These are phyloP conservation scores for Asbolus verrucosus DNA, from an alignment of 1,140 invertebrate genomes.

Conservation along the genomic window DNA sequence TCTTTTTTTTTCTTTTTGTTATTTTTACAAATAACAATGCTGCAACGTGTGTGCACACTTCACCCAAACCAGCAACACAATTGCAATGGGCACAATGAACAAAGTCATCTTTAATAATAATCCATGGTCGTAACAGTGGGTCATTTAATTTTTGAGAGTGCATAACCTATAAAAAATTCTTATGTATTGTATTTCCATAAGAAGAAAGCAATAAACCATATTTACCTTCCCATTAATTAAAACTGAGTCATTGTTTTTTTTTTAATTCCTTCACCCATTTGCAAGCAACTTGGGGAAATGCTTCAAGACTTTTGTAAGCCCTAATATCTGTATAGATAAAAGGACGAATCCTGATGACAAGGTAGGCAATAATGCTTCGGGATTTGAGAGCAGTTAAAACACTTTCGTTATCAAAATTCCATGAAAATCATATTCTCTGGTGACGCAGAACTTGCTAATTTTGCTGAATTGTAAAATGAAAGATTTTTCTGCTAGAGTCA, in stretches of 20 bases:
- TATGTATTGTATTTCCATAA: not conserved
- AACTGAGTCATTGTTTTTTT: not conserved
- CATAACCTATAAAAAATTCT: not conserved
- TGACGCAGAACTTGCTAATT: no score
- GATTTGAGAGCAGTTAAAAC: no score
- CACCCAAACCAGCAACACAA: slow-evolving; percentile 31
- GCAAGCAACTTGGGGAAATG: no score
- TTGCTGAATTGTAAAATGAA: no score
- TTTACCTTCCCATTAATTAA: not conserved
- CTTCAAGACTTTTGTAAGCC: no score
- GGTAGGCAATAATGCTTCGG: no score
- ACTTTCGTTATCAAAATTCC: no score
- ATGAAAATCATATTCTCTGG: no score
- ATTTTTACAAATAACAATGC: not conserved
- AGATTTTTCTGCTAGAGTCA: no score
- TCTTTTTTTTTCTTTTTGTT: not conserved
- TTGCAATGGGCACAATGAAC: slow-evolving; percentile 15
- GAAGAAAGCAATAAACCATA: not conserved
- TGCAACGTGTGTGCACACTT: slow-evolving; percentile 19
- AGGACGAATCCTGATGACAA: no score
- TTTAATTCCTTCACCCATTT: not conserved
- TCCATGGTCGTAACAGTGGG: not conserved
- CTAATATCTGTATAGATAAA: no score
- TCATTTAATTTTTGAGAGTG: slow-evolving; percentile 24
- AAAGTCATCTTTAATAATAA: not conserved